Evolutionary conservation across 2,888 invertebrate genomes (phyloP).

Genomic region (Augochlorella aurata): DNA sequence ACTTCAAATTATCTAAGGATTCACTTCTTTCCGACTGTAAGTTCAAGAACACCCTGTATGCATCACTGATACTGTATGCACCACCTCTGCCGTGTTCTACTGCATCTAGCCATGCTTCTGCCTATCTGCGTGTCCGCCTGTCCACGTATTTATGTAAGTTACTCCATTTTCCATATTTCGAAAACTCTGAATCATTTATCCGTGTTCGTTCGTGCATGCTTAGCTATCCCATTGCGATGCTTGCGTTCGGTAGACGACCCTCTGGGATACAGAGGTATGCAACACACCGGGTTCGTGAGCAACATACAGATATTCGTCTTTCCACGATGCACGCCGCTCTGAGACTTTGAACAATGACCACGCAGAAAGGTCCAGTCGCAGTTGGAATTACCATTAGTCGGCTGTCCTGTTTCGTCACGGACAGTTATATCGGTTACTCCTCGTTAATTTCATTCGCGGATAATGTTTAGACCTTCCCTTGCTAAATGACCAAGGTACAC

Average conservation of each 20-base stretch:
- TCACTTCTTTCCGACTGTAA: too few species aligned
- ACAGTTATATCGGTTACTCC: slow-evolving; percentile 63
- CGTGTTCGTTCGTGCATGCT: slow-evolving; percentile 76
- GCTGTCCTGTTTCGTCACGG: slow-evolving; percentile 63
- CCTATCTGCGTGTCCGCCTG: slow-evolving; percentile 35
- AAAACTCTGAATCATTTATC: slow-evolving; percentile 79
- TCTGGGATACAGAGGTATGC: slow-evolving; percentile 65
- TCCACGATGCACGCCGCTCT: slow-evolving; percentile 33
- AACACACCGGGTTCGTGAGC: slow-evolving; percentile 66
- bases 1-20: too few species aligned
- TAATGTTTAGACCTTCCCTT: slow-evolving; percentile 51
- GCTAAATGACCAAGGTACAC: slow-evolving; percentile 33
- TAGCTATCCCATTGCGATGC: slow-evolving; percentile 50
- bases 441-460: slow-evolving; percentile 60
- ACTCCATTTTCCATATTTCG: slow-evolving; percentile 78
- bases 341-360: slow-evolving; percentile 66
- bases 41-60: too few species aligned
- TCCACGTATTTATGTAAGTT: slow-evolving; percentile 57
- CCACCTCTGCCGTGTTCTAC: neutral
- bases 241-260: slow-evolving; percentile 54
- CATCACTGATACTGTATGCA: too few species aligned
- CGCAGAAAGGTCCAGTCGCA: slow-evolving; percentile 56
- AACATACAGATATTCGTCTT: slow-evolving; percentile 64
- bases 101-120: slow-evolving; percentile 23
- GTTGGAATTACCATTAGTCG: slow-evolving; percentile 65